phyloP scores from a whole-genome alignment of 2,888 invertebrate genomes.

The Antheraea assamensis region DNA sequence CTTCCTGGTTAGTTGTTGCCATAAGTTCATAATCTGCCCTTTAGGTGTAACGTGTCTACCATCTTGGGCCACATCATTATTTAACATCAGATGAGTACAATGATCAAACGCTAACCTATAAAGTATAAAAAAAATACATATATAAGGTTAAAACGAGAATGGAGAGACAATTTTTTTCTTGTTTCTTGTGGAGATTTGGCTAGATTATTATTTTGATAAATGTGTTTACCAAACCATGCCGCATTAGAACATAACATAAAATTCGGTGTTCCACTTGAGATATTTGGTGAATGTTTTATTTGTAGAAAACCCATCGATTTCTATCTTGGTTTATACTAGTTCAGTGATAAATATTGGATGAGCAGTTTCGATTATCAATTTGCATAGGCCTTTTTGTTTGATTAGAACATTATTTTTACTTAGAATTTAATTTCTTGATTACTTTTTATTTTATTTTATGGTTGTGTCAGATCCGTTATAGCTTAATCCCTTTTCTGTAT shows the following conservation, averaged over 20 bases:
- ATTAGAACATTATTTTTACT: background rate
- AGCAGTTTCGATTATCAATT: constrained; percentile 17
- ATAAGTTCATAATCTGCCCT: no score
- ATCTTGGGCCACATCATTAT: no score
- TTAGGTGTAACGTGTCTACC: no score
- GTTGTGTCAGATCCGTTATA: background rate
- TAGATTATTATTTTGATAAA: constrained; percentile 52
- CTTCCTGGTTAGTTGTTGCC: no score
- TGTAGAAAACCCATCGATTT: constrained; percentile 24
- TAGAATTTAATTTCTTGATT: background rate
- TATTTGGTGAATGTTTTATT: constrained; percentile 38
- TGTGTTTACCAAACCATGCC: constrained; percentile 52
- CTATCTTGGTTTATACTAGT: constrained; percentile 14
- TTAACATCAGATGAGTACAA: no score
- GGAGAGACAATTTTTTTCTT: background rate
- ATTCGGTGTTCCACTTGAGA: constrained; percentile 37
- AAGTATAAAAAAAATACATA: no score
- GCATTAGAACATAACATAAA: constrained; percentile 36
- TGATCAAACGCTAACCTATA: no score
- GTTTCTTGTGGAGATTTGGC: constrained; percentile 29
- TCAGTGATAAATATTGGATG: constrained; percentile 12
- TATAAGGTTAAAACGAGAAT: background rate
- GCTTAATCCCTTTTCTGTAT: background rate
- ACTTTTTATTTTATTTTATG: background rate
- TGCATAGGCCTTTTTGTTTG: background rate